Evolutionary conservation across 2,113 vertebrate species (phyloP).

Genomic region (Macrotus californicus): DNA sequence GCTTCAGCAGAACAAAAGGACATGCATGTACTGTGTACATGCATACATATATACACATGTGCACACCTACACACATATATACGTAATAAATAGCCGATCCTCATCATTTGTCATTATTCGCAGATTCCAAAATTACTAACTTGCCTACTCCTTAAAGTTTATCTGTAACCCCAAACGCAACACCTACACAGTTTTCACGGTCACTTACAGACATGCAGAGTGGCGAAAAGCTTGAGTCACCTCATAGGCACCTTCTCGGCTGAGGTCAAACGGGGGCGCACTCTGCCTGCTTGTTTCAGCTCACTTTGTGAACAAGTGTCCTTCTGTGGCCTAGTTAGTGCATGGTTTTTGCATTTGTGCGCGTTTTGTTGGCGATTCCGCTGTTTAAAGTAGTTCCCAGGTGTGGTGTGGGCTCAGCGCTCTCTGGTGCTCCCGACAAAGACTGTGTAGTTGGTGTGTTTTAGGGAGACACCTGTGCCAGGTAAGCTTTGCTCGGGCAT

Average conservation of each 20-base stretch:
- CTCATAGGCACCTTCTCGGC: background rate
- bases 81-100: background rate
- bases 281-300: background rate
- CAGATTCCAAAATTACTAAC: background rate
- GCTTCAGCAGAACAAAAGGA: background rate
- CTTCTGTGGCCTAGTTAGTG: background rate
- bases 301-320: background rate
- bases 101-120: background rate
- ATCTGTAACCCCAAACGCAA: background rate
- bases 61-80: no score
- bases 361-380: background rate
- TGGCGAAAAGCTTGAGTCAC: background rate
- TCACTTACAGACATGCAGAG: background rate
- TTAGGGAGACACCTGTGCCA: background rate
- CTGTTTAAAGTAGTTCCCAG: background rate
- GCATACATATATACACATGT: background rate
- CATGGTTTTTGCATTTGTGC: no score
- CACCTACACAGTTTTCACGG: background rate
- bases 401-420: background rate
- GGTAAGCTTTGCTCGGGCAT: background rate
- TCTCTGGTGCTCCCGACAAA: background rate
- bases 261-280: background rate
- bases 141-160: background rate
- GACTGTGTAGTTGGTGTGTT: background rate
- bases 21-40: background rate